Percentiles rank a stretch among this genome's conserved stretches.
Evolutionary conservation across 2,113 vertebrate species (phyloP).

Genomic region (Triplophysa siluroides): DNA sequence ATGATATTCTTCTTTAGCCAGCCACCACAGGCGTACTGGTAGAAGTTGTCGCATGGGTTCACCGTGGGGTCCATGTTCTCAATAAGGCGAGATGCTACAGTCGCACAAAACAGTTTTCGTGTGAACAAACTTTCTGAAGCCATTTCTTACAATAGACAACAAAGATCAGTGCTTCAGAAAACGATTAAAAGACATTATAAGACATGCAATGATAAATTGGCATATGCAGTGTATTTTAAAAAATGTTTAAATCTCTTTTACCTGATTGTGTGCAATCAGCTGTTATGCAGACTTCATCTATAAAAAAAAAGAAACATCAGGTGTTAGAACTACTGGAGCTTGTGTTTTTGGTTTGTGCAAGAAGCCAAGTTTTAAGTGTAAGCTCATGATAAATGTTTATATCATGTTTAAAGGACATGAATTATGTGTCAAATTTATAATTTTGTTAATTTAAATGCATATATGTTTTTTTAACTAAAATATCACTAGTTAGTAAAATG

Average conservation of each 20-base stretch:
- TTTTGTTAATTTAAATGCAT: too few relatives aligned
- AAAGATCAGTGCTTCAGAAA: too few relatives aligned
- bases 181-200: not conserved
- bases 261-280: constrained; percentile 91
- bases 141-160: not conserved
- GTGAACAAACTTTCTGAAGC: not conserved
- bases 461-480: too few relatives aligned
- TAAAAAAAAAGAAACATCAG: constrained; percentile 61
- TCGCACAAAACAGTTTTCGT: constrained; percentile 6
- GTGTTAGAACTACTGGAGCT: not conserved
- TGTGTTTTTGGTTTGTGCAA: too few relatives aligned
- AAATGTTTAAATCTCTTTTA: constrained; percentile 70
- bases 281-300: constrained; percentile 90
- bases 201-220: not conserved
- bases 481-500: too few relatives aligned
- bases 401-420: too few relatives aligned
- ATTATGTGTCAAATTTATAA: too few relatives aligned
- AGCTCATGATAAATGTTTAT: too few relatives aligned
- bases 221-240: too few relatives aligned
- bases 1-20: constrained; percentile 94
- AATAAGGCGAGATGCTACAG: constrained; percentile 87
- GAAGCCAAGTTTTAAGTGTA: too few relatives aligned
- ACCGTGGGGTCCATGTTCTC: constrained; percentile 86
- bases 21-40: constrained; percentile 91
- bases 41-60: constrained; percentile 89